Conservation (phyloP, 2,797 vertebrate species). For the Cryptoblepharus egeriae region DNA sequence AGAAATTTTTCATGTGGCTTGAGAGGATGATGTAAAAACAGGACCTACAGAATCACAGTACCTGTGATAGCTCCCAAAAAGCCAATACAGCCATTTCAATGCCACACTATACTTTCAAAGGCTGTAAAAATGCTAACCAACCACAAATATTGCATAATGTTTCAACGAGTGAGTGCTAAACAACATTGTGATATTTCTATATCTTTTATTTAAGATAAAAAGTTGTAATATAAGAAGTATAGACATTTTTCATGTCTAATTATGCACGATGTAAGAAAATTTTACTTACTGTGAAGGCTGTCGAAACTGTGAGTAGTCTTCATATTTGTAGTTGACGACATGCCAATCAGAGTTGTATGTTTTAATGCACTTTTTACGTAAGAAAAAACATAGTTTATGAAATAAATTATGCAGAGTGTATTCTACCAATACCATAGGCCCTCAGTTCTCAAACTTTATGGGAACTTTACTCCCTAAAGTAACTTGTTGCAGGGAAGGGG, state of each 20-base stretch:
- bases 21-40: neutral
- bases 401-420: no score
- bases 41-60: neutral
- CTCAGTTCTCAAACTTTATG: no score
- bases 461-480: no score
- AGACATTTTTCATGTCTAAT: neutral
- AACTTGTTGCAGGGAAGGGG: no score
- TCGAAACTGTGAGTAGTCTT: slow-evolving; percentile 97
- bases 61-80: neutral
- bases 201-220: neutral
- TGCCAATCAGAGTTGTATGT: slow-evolving; percentile 99
- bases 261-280: neutral
- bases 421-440: neutral
- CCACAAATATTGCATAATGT: neutral
- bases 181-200: neutral
- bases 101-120: neutral
- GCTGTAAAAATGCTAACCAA: neutral
- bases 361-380: slow-evolving; percentile 88
- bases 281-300: slow-evolving; percentile 92
- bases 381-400: slow-evolving; percentile 7
- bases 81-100: neutral
- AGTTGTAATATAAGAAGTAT: slow-evolving; percentile 7
- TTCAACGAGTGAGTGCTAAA: neutral
- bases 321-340: slow-evolving; percentile 94
- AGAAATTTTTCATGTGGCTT: no score